Evolutionary conservation across 2,888 invertebrate genomes (phyloP), one percentile per base, ranked within the genome.

Genomic region (Nezara viridula): DNA sequence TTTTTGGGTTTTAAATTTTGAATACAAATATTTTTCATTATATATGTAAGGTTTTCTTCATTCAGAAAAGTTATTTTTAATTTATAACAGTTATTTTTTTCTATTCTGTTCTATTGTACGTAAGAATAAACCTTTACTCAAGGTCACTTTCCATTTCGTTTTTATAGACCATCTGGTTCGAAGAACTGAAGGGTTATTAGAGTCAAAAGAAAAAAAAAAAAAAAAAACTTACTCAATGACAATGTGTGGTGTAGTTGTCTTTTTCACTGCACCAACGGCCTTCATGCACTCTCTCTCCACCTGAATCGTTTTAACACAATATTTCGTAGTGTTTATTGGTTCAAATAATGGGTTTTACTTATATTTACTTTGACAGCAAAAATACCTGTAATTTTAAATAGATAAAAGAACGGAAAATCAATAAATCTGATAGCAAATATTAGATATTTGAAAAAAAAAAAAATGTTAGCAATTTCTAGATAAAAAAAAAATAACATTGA

Each of bases 131-230:
- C 32, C 37, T 73, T 24, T 27, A 27, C 4, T 14, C 19, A 73
- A 81, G 81, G 81, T n/a, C 81, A 44, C 81, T 81, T 81, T 44
- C 81, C 81, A 81, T 81, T 81, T 81, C 4, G 81, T 81, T 81
- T 77, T 44, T 81, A 81, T 81, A 47, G 44, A 81, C 81, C 44
- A 81, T 81, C 81, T 81, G 81, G 44, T 81, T 44, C 81, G 81
- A 47, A 37, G 81, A 81, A 81, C 81, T 81, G 44, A 14, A 1
- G 44, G 44, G 10, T 12, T n/a, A 81, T 81, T 81, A 47, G 32
- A 81, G 81, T 81, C n/a, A 24, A 47, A 37, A 27, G n/a, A 73
- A 73, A 73, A 44, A 44, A 44, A 44, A 44, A 44, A 44, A 44
- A 81, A 81, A 73, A 73, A 73, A 1, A 21, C 66, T 37, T 7